Base-by-base conservation (phyloP, 2,113 vertebrate species). In the Boulengeromyrus knoepffleri region DNA sequence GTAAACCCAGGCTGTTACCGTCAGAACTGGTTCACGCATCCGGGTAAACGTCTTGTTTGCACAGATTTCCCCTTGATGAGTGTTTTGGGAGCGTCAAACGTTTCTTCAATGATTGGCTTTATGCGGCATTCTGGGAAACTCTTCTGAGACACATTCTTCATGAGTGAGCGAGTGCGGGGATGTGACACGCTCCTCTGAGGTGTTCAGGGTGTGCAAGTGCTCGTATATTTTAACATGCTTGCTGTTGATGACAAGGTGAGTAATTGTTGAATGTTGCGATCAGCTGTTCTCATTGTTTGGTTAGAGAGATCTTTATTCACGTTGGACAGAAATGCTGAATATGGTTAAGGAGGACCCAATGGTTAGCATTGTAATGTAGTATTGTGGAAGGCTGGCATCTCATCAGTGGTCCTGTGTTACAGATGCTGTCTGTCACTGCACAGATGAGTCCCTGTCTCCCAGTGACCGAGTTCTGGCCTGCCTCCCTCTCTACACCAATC, bases 401-500 rank as follows among this genome's bases (percentile, higher is more conserved):
- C 3, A 85, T 10, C 21, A 47, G 24, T 47, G 21, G 8, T 24
- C n/a, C 39, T 77, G 46, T 92, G 90, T 93, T 91, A 74, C 92
- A 99, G 98, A 99, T 91, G 98, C 96, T 0, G 92, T 99, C 50
- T 91, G 89, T 90, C 95, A 94, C 84, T 99, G 99, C 93, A 94
- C 96, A 6, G 96, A 98, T 42, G 96, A 97, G 90, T 93, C 87
- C 8, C 70, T 95, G 62, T 92, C 95, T 17, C 89, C 85, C 88
- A 93, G 94, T 2, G 96, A 96, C 92, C 95, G 94, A 94, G 93
- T 94, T 77, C 94, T 94, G 89, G 89, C 96, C 89, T 97, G 97
- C 91, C 95, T 99, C 91, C 97, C 98, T 53, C 96, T 99, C 4
- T 97, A 99, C 91, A 95, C 94, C 89, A 99, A 99, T 94, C 96